Evolutionary conservation across 2,888 invertebrate genomes (phyloP), one percentile per base, ranked within the genome.

Genomic region (Caenorhabditis afra): DNA sequence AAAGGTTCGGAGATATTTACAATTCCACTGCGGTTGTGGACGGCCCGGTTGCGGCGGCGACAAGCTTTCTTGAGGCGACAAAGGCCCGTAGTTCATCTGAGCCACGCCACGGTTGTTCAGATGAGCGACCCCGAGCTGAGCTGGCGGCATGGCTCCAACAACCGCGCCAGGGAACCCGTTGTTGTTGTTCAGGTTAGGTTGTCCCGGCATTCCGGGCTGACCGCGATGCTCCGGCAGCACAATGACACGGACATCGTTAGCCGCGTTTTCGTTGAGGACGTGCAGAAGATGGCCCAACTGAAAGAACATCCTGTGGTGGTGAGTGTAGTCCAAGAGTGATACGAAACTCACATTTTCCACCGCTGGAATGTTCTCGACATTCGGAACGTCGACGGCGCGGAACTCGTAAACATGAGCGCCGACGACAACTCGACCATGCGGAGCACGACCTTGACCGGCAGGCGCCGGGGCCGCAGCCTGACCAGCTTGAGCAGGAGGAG

Each of bases 381-480:
- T 49, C 12, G 73, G 58, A 39, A 47, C 41, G 20, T 74, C 52
- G 16, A 65, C 23, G 5, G 65, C 65, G 16, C 65, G n/a, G 35
- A 74, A 74, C 59, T 74, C 74, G 35, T 74, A 65, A 8, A 65
- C 53, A 37, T 74, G 74, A 8, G 58, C 74, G 16, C 65, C 65
- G 11, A 74, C 74, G 5, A 58, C 65, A 8, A 74, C 59, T 65
- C 58, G 29, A 22, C 52, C 64, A 14, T n/a, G n/a, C n/a, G 22
- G 3, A 0, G 22, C 35, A 10, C n/a, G 29, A 4, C 12, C 23
- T 29, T 47, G 22, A 0, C 5, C 29, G 1, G n/a, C 22, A 14
- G 18, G 16, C n/a, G 45, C 23, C 29, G 29, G 29, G 20, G 8
- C 18, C 3, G 44, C 59, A 3, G 1, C n/a, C 29, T 29, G 49